Evolutionary conservation across 92 coral and sea anemone genomes (phyloP).

Genomic region (Phenganax marumi): DNA sequence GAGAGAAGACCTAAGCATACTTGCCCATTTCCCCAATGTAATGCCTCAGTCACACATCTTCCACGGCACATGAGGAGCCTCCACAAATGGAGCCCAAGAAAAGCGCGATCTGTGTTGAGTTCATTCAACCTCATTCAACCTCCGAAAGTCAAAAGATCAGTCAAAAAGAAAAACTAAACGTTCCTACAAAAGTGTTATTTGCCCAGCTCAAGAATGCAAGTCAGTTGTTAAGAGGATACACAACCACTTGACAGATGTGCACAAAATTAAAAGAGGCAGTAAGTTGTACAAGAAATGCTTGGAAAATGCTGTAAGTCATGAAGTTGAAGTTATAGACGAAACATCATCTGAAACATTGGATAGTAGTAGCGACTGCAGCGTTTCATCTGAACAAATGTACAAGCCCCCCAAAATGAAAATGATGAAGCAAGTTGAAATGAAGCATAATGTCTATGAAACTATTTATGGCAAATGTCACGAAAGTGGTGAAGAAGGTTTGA

Average conservation of each 20-base stretch:
- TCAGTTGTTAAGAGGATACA: slow-evolving; percentile 17
- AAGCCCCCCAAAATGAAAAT: too few relatives aligned
- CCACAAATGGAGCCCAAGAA: slow-evolving; percentile 29
- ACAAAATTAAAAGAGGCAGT: slow-evolving; percentile 2
- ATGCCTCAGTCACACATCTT: slow-evolving; percentile 20
- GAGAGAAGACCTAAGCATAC: slow-evolving; percentile 3
- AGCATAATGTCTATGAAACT: too few relatives aligned
- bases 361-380: neutral
- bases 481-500: neutral
- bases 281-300: neutral
- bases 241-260: slow-evolving; percentile 23
- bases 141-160: neutral
- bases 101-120: slow-evolving; percentile 11
- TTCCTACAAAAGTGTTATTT: slow-evolving; percentile 5
- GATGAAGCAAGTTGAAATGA: neutral
- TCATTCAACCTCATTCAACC: neutral
- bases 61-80: slow-evolving; percentile 31
- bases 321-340: neutral
- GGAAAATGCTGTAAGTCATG: neutral
- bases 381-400: too few relatives aligned
- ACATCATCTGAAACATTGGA: neutral
- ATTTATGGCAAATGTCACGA: too few relatives aligned
- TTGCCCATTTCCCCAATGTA: slow-evolving; percentile 10
- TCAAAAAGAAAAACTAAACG: neutral
- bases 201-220: neutral